Evolutionary conservation across 2,113 vertebrate species (phyloP), one percentile per base, ranked within the genome.

Genomic region (Epinephelus lanceolatus): DNA sequence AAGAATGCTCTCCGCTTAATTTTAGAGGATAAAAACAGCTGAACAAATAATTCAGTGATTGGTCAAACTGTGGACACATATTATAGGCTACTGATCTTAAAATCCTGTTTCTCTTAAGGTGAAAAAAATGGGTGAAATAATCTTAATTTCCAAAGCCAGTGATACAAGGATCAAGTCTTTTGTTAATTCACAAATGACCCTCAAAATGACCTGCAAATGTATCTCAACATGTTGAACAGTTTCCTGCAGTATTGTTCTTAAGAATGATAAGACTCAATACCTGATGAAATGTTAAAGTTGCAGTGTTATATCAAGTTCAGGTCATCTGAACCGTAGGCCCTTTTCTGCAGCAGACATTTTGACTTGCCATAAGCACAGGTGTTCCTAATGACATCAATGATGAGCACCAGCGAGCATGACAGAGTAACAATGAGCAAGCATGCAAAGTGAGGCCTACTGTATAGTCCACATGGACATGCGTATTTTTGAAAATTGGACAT

Each of bases 1-100:
- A 76, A n/a, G 75, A 85, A 84, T 85, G 75, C 21, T 21, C 25
- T 73, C 6, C 52, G 10, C 27, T 63, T 18, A 63, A 3, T 13
- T n/a, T 25, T 5, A 55, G 17, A 49, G 23, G 10, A 40, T 55
- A 10, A 71, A 63, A 57, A 59, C 73, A 71, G 33, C 63, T 23
- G 30, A 61, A 68, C 33, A 42, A 60, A 73, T 66, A 33, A 60
- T 15, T 6, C 49, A 45, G 13, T 53, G 25, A 30, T 10, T 25
- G 15, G 33, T 30, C 12, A 62, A 71, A 47, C 21, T 23, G 21
- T 53, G 8, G 6, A 37, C 0, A 51, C 1, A 61, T 17, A 10
- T 45, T 25, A 37, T 37, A 7, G 11, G 9, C 18, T 30, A 33
- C 3, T 42, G 13, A 71, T n/a, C 18, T 27, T 12, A 56, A 56